phyloP scores from a whole-genome alignment of 2,888 invertebrate genomes.

The Timema cristinae region DNA sequence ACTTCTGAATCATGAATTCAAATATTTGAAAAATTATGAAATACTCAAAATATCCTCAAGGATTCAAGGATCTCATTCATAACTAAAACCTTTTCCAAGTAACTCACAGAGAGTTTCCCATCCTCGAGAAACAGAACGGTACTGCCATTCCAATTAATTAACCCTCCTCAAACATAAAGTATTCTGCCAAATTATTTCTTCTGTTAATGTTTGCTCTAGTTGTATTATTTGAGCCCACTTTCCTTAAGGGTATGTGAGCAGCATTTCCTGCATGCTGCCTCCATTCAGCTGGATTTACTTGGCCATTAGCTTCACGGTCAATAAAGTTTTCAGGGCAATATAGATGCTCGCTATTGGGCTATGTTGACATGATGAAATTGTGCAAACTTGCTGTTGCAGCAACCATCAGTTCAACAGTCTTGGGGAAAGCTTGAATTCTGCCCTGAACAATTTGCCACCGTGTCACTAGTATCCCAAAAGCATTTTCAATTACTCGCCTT shows the following conservation, averaged over 20 bases:
- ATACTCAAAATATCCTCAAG: no score
- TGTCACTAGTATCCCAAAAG: no score
- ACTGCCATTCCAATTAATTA: slow-evolving; percentile 24
- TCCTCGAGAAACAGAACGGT: slow-evolving; percentile 21
- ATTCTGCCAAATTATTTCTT: slow-evolving; percentile 17
- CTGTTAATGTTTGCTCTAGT: slow-evolving; percentile 11
- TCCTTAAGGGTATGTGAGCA: slow-evolving; percentile 9
- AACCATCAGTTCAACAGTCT: slow-evolving; percentile 18
- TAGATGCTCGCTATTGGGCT: not conserved
- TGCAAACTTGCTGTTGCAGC: slow-evolving; percentile 21
- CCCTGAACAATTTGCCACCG: slow-evolving; percentile 21
- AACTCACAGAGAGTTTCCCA: not conserved
- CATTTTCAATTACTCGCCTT: no score
- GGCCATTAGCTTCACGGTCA: slow-evolving; percentile 17
- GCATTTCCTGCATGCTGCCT: not conserved
- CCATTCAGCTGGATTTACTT: slow-evolving; percentile 22
- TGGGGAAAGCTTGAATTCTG: slow-evolving; percentile 16
- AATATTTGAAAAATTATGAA: no score
- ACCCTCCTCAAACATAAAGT: slow-evolving; percentile 21
- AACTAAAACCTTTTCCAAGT: no score
- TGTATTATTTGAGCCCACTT: no score
- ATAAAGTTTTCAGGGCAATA: slow-evolving; percentile 20
- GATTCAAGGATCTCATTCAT: no score
- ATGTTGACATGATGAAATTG: slow-evolving; percentile 20
- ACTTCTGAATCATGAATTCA: no score